Evolutionary conservation across 2,797 vertebrate genomes (phyloP).

Genomic region (Eidolon dupreanum): DNA sequence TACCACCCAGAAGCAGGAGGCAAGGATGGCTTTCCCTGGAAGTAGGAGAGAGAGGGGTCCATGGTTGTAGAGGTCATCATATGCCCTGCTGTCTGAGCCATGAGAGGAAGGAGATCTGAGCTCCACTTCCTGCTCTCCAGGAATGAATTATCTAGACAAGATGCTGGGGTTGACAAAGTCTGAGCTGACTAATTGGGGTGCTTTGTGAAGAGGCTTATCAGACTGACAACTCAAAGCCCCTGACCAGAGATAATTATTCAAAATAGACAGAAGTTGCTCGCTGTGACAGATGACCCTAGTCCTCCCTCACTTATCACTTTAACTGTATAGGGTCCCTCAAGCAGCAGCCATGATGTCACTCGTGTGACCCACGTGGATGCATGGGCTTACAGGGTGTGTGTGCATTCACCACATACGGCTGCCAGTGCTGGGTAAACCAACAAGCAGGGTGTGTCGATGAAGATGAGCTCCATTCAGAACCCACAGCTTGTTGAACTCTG

Average conservation of each 20-base stretch:
- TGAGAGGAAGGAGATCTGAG: background rate
- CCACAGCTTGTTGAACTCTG: background rate
- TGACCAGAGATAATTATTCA: background rate
- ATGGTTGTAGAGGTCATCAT: background rate
- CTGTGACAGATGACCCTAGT: background rate
- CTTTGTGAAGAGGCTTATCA: background rate
- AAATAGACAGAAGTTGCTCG: background rate
- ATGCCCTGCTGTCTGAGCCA: background rate
- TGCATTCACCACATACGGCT: fast-evolving
- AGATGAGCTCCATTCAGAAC: background rate
- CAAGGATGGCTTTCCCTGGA: background rate
- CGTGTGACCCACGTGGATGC: background rate
- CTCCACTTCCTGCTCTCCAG: background rate
- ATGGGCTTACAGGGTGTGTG: background rate
- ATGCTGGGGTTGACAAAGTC: background rate
- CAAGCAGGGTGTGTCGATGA: background rate
- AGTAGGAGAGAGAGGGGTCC: background rate
- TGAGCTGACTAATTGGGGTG: background rate
- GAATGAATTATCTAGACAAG: background rate
- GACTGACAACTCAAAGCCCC: background rate
- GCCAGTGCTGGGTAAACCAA: background rate
- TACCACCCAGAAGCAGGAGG: background rate
- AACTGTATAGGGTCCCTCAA: background rate
- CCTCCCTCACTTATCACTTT: background rate
- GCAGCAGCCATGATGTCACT: background rate